Conservation (phyloP, 2,888 invertebrate genomes). For the Metellina segmentata region DNA sequence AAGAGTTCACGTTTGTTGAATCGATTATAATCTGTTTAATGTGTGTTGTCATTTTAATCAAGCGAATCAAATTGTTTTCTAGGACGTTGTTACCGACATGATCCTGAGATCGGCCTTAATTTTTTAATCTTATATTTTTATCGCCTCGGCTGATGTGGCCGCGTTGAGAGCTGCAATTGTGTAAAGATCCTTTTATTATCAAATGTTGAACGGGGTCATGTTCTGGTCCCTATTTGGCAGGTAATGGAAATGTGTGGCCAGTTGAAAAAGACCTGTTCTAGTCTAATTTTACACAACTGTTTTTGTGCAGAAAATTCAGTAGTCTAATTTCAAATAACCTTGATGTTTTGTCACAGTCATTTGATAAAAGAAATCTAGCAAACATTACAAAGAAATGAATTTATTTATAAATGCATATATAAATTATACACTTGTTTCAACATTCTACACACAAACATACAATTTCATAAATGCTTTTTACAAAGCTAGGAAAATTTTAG, state of each 20-base stretch:
- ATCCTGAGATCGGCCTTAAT: not conserved
- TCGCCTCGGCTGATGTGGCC: too few species aligned
- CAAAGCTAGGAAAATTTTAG: too few species aligned
- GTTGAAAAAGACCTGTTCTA: constrained; percentile 22
- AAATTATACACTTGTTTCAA: too few species aligned
- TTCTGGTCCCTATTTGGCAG: constrained; percentile 40
- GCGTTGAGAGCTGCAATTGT: not conserved
- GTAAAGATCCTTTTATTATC: constrained; percentile 39
- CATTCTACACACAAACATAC: too few species aligned
- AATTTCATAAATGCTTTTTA: too few species aligned
- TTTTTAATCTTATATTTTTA: not conserved
- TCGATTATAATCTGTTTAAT: not conserved
- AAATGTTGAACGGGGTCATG: constrained; percentile 29
- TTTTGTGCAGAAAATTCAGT: not conserved
- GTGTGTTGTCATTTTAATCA: not conserved
- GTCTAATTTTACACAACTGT: constrained; percentile 17
- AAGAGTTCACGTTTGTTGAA: not conserved
- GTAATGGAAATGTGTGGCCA: constrained; percentile 21
- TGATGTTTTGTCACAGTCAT: too few species aligned
- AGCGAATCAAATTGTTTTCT: not conserved
- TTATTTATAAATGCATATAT: too few species aligned
- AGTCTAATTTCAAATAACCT: too few species aligned
- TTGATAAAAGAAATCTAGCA: not conserved
- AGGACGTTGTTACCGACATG: not conserved
- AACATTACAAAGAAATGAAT: too few species aligned